phyloP scores from a whole-genome alignment of 2,888 invertebrate species.

The Lasioglossum malachurum region DNA sequence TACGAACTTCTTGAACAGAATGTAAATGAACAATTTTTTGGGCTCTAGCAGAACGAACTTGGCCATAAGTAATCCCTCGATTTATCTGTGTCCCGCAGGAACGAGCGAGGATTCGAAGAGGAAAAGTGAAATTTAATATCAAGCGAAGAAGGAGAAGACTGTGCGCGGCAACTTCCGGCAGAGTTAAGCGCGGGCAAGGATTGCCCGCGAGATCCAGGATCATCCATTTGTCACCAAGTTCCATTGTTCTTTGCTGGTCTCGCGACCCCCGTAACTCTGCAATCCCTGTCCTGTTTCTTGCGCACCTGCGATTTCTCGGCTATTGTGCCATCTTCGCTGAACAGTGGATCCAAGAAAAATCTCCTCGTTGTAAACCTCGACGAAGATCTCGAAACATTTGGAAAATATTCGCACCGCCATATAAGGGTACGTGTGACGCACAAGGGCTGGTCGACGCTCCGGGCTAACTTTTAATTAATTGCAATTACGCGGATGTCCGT shows the following conservation, averaged over 20 bases:
- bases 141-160: neutral
- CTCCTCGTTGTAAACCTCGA: neutral
- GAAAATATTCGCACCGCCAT: neutral
- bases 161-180: neutral
- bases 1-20: neutral
- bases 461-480: constrained; percentile 57
- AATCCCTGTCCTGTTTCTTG: constrained; percentile 5
- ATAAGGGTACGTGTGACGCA: neutral
- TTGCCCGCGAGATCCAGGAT: constrained; percentile 24
- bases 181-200: neutral
- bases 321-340: neutral
- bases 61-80: neutral
- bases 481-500: constrained; percentile 40
- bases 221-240: constrained; percentile 29
- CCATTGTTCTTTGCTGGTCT: constrained; percentile 30
- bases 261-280: constrained; percentile 26
- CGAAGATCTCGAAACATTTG: neutral
- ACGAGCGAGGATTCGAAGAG: neutral
- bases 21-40: neutral
- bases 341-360: neutral
- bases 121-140: constrained; percentile 5
- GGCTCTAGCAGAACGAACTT: neutral
- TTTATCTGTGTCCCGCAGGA: neutral
- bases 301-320: neutral
- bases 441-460: neutral